Evolutionary conservation across 2,797 vertebrate species (phyloP), one percentile per base, ranked within the genome.

Genomic region (Falco berigora): DNA sequence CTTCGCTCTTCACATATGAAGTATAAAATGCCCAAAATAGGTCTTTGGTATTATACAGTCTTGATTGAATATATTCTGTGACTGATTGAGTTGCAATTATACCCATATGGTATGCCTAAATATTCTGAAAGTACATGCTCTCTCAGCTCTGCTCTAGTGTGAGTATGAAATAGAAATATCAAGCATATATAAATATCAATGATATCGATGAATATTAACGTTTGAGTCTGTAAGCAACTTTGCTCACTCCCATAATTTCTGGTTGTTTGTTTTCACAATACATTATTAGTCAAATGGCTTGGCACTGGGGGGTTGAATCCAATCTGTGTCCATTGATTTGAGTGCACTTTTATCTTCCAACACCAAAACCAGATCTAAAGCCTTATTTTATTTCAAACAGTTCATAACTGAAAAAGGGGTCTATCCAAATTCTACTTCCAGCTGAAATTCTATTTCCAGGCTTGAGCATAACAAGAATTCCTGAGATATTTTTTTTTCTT

Each of bases 151-250:
- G 86, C 50, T 52, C 38, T 73, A 32, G 61, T 59, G 55, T 86
- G 32, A 87, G 36, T 79, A 75, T 77, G 75, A 87, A 91, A 88
- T 53, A 95, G 77, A 94, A 88, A 77, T 95, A 88, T 92, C 85
- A 95, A 42, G 89, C 91, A 94, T 94, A 81, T 90, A 95, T 94
- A 95, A 94, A 91, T 95, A 92, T 68, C 66, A 95, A 83, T 92
- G 47, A 69, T 90, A 76, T 76, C 63, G 69, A 94, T 91, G 50
- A 96, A 95, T 94, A 96, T 96, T 95, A 94, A 94, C 86, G 56
- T 72, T 79, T 32, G 22, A 78, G 86, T 74, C 72, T 85, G 67
- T 63, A 73, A 75, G 84, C 47, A 89, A 86, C 81, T 92, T 94
- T 79, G 19, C 49, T 89, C 32, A 61, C 34, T 92, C 28, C 44